Evolutionary conservation across 2,797 vertebrate species (phyloP), one percentile per base, ranked within the genome.

Genomic region (Heterohyrax brucei): DNA sequence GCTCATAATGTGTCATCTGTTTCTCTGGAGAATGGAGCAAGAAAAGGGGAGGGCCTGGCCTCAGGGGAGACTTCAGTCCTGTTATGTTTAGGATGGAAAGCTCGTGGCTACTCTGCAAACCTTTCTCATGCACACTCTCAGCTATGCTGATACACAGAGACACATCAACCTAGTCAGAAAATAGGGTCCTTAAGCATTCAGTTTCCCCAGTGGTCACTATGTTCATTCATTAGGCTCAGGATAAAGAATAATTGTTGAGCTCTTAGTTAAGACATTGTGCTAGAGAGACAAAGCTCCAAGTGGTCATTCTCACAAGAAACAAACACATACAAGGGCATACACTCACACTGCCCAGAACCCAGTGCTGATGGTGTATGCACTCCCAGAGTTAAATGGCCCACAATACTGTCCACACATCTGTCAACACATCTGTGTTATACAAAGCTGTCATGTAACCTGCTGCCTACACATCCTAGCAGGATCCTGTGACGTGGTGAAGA

Each of bases 1-100:
- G 81, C 53, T 92, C 89, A 64, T 93, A 68, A 12, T 39, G 90
- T 89, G 14, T 44, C 97, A 53, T 89, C 95, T 95, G 77, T 95
- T 64, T 87, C 6, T 59, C 95, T 95, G 92, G 48, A 18, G 80
- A 96, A 4, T 78, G 30, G 91, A 83, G 33, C 50, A 59, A 91
- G 68, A 61, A 53, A 73, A 77, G 6, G 28, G 8, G 76, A 78
- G 22, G 39, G 28, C 10, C 68, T n/a, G 53, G 62, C 78, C 50
- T 80, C 6, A 46, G 50, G 75, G 59, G 10, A 87, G 21, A 95
- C 81, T 33, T 46, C 1, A 0, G 73, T 68, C 56, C 72, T 84
- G 44, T 21, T n/a, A 2, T 21, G 19, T 64, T 39, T 7, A 1
- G 21, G 56, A 91, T 24, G 22, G 59, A 26, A 48, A 30, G 33